These are phyloP conservation scores for Crocidura indochinensis DNA, from an alignment of 2,797 vertebrate species.

Conservation along the genomic window DNA sequence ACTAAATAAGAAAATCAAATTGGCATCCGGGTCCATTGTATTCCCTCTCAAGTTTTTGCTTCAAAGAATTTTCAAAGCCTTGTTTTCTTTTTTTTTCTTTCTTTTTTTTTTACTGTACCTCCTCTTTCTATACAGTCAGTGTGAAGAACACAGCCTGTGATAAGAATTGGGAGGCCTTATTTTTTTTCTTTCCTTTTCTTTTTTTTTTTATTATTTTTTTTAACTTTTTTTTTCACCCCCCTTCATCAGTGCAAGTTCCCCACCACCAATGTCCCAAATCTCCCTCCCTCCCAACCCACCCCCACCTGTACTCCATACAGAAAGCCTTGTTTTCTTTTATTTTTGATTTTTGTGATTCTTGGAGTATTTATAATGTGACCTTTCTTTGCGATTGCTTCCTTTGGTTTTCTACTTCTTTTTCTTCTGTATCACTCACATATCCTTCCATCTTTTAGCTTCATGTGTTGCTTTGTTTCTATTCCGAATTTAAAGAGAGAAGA, in stretches of 20 bases:
- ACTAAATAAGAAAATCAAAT: neutral
- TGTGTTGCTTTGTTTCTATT: neutral
- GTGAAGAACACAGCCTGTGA: too few relatives aligned
- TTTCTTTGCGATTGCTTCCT: neutral
- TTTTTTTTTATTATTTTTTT: too few relatives aligned
- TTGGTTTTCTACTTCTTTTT: neutral
- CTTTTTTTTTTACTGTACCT: too few relatives aligned
- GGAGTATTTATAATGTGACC: neutral
- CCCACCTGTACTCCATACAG: too few relatives aligned
- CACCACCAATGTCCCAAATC: too few relatives aligned
- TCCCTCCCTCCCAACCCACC: too few relatives aligned
- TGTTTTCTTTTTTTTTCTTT: too few relatives aligned
- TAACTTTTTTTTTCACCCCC: too few relatives aligned
- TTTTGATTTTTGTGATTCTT: neutral
- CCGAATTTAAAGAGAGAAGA: neutral
- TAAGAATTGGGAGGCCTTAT: too few relatives aligned
- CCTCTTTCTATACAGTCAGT: too few relatives aligned
- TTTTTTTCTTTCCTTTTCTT: too few relatives aligned
- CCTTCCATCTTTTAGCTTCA: neutral
- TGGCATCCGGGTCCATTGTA: neutral
- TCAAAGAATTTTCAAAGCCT: conserved; percentile 14
- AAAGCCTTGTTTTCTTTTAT: neutral
- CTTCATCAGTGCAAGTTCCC: too few relatives aligned
- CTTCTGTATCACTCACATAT: neutral
- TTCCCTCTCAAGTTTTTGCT: conserved; percentile 19